These are phyloP conservation scores for Pogonomyrmex barbatus DNA, from an alignment of 1,140 invertebrate genomes.

Conservation along the genomic window DNA sequence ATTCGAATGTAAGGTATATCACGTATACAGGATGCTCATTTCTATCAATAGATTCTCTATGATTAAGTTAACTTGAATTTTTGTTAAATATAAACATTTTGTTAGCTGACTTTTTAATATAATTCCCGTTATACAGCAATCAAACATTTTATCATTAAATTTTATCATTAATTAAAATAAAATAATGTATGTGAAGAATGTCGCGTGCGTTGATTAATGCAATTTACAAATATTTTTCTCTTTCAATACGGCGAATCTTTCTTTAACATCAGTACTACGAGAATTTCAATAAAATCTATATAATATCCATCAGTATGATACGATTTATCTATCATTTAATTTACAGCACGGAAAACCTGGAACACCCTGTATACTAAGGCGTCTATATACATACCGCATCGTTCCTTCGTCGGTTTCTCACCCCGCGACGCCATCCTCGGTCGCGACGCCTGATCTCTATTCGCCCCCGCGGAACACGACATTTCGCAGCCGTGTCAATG, in stretches of 20 bases:
- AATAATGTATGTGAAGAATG: not conserved
- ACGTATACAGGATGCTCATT: conserved; percentile 24
- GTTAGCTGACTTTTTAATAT: not conserved
- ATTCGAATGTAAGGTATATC: conserved; percentile 65
- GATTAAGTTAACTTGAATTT: not conserved
- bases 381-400: not conserved
- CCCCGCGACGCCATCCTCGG: conserved; percentile 53
- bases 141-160: not conserved
- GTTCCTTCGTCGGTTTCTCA: conserved; percentile 24
- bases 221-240: not conserved
- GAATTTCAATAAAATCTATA: not conserved
- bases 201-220: not conserved
- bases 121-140: not conserved
- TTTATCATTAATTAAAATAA: not conserved
- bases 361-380: conserved; percentile 20
- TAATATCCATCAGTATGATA: not conserved
- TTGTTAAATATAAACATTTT: not conserved
- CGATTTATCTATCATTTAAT: not conserved
- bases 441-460: conserved; percentile 76
- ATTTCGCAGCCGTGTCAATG: conserved; percentile 81
- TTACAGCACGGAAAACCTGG: not conserved
- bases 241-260: not conserved
- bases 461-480: conserved; percentile 75
- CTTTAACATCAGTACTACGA: not conserved
- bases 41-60: not conserved